Conservation (phyloP, 2,888 invertebrate species). For the Allophyes oxyacanthae region DNA sequence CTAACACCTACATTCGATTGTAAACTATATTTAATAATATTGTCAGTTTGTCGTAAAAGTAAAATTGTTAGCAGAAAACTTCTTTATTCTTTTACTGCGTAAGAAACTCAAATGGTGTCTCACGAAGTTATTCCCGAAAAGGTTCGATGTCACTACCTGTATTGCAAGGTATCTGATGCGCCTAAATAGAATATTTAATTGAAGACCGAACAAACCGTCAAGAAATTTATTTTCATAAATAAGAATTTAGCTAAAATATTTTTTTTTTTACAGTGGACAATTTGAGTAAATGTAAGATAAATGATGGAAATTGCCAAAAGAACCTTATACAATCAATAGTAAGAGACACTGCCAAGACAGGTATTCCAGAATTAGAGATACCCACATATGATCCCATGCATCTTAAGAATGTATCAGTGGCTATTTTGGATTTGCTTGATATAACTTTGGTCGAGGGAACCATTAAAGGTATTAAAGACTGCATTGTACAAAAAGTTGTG, state of each 20-base stretch:
- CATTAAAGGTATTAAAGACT: slow-evolving; percentile 62
- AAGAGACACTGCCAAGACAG: slow-evolving; percentile 51
- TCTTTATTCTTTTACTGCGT: too few species aligned
- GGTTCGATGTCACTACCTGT: too few species aligned
- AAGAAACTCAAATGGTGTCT: too few species aligned
- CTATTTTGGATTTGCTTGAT: slow-evolving; percentile 55
- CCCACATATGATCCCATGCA: slow-evolving; percentile 65
- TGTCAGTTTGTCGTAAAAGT: too few species aligned
- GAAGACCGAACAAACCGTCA: too few species aligned
- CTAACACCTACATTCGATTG: too few species aligned
- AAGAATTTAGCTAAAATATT: not conserved
- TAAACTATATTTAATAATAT: too few species aligned
- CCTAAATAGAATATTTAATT: too few species aligned
- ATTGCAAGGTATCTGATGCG: too few species aligned
- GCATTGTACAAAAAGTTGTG: slow-evolving; percentile 48
- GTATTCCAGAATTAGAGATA: slow-evolving; percentile 62
- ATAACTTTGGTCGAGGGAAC: slow-evolving; percentile 64
- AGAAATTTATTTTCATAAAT: too few species aligned
- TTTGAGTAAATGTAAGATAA: slow-evolving; percentile 60
- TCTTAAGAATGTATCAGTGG: slow-evolving; percentile 52
- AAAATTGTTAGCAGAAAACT: too few species aligned
- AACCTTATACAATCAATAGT: slow-evolving; percentile 51
- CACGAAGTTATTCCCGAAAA: too few species aligned
- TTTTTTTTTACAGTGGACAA: slow-evolving; percentile 42
- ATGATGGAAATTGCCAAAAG: slow-evolving; percentile 60